Evolutionary conservation across 1,140 invertebrate species (phyloP), one percentile per base, ranked within the genome.

Genomic region (Drosophila equinoxialis): DNA sequence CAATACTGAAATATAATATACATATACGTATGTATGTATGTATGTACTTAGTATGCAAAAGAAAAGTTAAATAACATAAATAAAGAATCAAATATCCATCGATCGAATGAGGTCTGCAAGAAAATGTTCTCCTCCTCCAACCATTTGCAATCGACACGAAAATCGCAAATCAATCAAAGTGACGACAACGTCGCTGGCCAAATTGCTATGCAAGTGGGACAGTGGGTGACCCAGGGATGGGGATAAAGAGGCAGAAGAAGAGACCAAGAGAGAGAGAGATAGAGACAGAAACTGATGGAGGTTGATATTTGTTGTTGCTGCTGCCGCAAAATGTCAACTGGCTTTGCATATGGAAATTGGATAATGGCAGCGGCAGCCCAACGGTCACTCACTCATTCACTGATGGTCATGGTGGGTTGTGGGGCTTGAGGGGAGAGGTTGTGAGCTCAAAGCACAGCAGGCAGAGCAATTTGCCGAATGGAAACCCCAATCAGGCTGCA

Each of bases 111-210:
- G 30, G 30, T 30, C 30, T 30, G 30, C 30, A 30, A 30, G 30
- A 30, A 30, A 30, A 30, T 11, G 7, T 37, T 37, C 37, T 39
- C 37, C 45, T 37, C 33, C 35, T 59, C 8, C 33, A 33, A 59
- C 33, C 57, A 59, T 59, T 59, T 59, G 57, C 57, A 35, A 82
- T 80, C 81, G 76, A 84, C 81, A 84, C 72, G 76, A 76, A 87
- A 87, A 87, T 86, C 79, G 72, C 72, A 83, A 83, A 89, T 87
- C 83, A 87, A 87, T 87, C 83, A 87, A 87, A 87, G 79, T 89
- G 84, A 87, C 84, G 73, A 87, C 79, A 77, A 82, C 80, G 79
- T 61, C 79, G 63, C 70, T 69, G 74, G 62, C 71, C 65, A 77
- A 66, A 69, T 82, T 73, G 79, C 83, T 66, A 68, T 81, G 79